Evolutionary conservation across 2,113 vertebrate genomes (phyloP), one percentile per base, ranked within the genome.

Genomic region (Phyllostomus discolor): DNA sequence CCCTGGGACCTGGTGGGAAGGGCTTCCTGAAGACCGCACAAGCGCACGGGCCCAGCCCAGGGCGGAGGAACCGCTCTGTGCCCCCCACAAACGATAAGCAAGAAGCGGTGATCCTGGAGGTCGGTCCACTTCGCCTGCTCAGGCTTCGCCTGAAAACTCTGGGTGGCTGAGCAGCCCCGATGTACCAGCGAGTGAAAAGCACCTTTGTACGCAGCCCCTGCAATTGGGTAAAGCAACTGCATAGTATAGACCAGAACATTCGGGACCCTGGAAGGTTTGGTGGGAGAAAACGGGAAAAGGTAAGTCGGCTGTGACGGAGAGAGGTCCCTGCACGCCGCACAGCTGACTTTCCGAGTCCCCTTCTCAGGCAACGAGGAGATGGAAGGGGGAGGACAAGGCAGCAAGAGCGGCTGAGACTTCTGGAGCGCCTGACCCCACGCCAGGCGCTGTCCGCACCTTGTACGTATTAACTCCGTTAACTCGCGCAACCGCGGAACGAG

Each of bases 21-120:
- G 48, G 9, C 48, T 48, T 78, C 62, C 52, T 73, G 72, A 62
- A 57, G 73, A 83, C 82, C 95, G 86, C 94, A 75, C 54, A 93
- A 95, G 67, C 79, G n/a, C 19, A 31, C 20, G 26, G 76, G 48
- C 57, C 20, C 22, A 72, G 83, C 92, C 95, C 96, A 97, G 78
- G 46, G 64, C 91, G 96, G 83, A 76, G 94, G 94, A 93, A 95
- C 7, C 41, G n/a, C 66, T 43, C 88, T 80, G 76, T 90, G 66
- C 31, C 73, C 50, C 86, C 69, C 79, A 81, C 66, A 91, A 84
- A 73, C 57, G 54, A 87, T 86, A 78, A 96, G 72, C 64, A 93
- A 88, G 82, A 73, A 76, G 76, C 5, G 11, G 72, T 2, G 20
- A 64, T 35, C 91, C 17, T 17, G 88, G 64, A 28, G 54, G 14